These are phyloP conservation scores for Amorpha juglandis DNA, from an alignment of 2,888 invertebrate species.

Conservation along the genomic window DNA sequence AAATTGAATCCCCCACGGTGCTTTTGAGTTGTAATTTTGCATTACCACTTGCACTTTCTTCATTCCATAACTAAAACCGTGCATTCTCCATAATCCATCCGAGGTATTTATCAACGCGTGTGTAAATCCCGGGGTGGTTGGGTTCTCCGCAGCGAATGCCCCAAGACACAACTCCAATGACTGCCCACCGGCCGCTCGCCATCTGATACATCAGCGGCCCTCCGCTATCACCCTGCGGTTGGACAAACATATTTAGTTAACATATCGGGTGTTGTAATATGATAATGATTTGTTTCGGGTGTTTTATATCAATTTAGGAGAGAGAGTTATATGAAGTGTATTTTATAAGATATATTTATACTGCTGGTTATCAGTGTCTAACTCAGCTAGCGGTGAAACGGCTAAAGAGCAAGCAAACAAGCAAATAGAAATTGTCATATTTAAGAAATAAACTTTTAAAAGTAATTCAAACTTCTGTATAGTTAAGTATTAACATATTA, in stretches of 20 bases:
- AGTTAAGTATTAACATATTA: no score
- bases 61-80: conserved; percentile 58
- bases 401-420: no score
- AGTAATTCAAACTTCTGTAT: no score
- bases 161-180: conserved; percentile 93
- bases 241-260: conserved; percentile 13
- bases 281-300: conserved; percentile 3
- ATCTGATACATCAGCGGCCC: conserved; percentile 91
- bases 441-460: no score
- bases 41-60: no score
- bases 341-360: not conserved
- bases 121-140: conserved; percentile 91
- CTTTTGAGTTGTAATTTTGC: no score
- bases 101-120: conserved; percentile 88
- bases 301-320: not conserved
- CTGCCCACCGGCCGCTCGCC: conserved; percentile 89
- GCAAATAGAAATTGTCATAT: no score
- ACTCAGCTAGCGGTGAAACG: no score
- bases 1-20: no score
- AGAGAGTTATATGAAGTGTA: not conserved
- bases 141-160: conserved; percentile 91
- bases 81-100: conserved; percentile 88
- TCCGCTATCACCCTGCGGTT: conserved; percentile 90
- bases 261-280: not conserved
- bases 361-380: not conserved